Percentiles rank a stretch among this genome's conserved stretches.
Conservation (phyloP, 2,888 invertebrate genomes). For the Caenorhabditis sinica region DNA sequence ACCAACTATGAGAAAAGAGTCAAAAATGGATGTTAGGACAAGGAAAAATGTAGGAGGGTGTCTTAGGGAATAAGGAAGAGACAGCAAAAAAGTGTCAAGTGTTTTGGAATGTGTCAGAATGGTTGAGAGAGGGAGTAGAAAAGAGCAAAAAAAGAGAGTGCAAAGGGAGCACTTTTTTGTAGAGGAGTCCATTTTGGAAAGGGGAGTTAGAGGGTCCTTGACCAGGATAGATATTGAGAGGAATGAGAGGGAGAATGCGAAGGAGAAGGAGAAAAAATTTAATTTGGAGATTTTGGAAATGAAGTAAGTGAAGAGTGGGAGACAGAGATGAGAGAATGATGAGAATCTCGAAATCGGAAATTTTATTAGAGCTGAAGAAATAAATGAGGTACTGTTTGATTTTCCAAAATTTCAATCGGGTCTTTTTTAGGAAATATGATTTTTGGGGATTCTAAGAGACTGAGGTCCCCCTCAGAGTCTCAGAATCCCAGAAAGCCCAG, state of each 20-base stretch:
- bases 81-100: constrained; percentile 44
- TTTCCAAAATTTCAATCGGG: too few relatives aligned
- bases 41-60: constrained; percentile 13
- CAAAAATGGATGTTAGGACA: too few relatives aligned
- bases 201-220: neutral
- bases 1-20: too few relatives aligned
- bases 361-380: too few relatives aligned
- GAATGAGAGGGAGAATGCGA: neutral
- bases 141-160: constrained; percentile 21
- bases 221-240: neutral
- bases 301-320: neutral
- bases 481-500: too few relatives aligned
- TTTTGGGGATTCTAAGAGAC: too few relatives aligned
- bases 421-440: too few relatives aligned
- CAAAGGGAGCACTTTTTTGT: constrained; percentile 33
- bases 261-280: constrained; percentile 17
- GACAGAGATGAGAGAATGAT: neutral
- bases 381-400: too few relatives aligned
- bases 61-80: neutral
- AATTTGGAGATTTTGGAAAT: constrained; percentile 5
- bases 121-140: constrained; percentile 22
- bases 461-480: neutral
- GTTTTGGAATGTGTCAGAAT: constrained; percentile 60
- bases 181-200: neutral
- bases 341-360: neutral